Percentiles rank a stretch among this genome's conserved stretches.
Conservation (phyloP, 2,797 vertebrate species). For the Phylloscopus collybita region DNA sequence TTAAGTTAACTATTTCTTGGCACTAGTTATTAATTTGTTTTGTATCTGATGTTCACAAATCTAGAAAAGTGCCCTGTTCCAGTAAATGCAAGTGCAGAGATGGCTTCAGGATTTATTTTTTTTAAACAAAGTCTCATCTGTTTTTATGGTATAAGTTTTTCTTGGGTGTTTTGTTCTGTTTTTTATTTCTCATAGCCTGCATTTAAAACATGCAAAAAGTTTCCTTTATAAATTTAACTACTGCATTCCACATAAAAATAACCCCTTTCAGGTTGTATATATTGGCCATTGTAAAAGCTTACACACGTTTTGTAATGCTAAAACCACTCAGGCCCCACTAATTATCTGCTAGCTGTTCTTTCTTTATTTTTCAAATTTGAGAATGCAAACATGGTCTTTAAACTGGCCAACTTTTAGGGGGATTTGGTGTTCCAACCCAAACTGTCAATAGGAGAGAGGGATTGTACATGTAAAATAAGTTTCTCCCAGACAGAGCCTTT, state of each 20-base stretch:
- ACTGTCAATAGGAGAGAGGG: neutral
- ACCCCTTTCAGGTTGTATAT: constrained; percentile 21
- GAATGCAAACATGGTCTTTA: constrained; percentile 31
- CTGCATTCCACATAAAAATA: constrained; percentile 33
- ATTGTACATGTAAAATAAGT: constrained; percentile 33
- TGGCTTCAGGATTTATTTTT: neutral
- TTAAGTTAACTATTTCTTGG: neutral
- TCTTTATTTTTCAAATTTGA: neutral
- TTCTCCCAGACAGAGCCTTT: constrained; percentile 4
- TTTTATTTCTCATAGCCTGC: neutral
- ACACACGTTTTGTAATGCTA: constrained; percentile 18
- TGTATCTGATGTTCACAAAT: neutral
- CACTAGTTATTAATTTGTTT: neutral
- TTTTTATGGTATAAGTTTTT: neutral
- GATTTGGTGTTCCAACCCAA: constrained; percentile 42
- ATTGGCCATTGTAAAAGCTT: neutral
- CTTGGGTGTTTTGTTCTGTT: neutral
- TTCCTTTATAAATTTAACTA: constrained; percentile 56
- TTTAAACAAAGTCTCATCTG: neutral
- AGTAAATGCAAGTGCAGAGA: neutral
- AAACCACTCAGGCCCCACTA: constrained; percentile 29
- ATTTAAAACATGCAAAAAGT: neutral
- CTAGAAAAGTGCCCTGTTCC: neutral
- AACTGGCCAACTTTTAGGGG: neutral
- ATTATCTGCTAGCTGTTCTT: constrained; percentile 14